Evolutionary conservation across 2,113 vertebrate species (phyloP).

Genomic region (Clarias gariepinus): DNA sequence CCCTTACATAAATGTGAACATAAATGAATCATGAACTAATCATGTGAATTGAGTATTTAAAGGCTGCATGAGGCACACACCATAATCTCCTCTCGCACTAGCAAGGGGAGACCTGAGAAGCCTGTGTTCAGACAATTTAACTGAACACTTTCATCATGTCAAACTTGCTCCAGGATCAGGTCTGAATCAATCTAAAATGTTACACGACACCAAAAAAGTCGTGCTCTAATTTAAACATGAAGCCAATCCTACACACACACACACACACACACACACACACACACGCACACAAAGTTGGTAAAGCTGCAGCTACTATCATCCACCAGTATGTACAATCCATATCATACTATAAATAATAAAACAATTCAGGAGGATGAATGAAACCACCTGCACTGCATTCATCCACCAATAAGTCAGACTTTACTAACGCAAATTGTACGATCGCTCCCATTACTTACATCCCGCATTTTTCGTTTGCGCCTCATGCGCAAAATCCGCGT

Average conservation of each 20-base stretch:
- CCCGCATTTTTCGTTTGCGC: not conserved
- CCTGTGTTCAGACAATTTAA: not conserved
- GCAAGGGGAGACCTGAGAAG: not conserved
- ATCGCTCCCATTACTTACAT: constrained; percentile 14
- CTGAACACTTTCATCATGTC: not conserved
- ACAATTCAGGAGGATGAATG: not conserved
- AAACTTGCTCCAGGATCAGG: not conserved
- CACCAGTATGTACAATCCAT: not conserved
- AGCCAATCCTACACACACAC: not conserved
- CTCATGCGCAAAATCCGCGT: constrained; percentile 12
- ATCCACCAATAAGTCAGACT: not conserved
- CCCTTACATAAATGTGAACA: too few species aligned
- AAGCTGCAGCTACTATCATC: not conserved
- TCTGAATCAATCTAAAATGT: not conserved
- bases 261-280: not conserved
- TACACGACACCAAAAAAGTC: not conserved
- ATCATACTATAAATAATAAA: not conserved
- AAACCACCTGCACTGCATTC: not conserved
- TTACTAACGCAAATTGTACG: not conserved
- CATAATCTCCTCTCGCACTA: not conserved
- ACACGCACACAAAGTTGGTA: not conserved
- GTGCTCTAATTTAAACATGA: not conserved
- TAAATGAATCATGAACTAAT: not conserved
- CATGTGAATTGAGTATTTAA: not conserved
- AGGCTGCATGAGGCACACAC: not conserved